Evolutionary conservation across 2,888 invertebrate genomes (phyloP).

Genomic region (Euproctis similis): DNA sequence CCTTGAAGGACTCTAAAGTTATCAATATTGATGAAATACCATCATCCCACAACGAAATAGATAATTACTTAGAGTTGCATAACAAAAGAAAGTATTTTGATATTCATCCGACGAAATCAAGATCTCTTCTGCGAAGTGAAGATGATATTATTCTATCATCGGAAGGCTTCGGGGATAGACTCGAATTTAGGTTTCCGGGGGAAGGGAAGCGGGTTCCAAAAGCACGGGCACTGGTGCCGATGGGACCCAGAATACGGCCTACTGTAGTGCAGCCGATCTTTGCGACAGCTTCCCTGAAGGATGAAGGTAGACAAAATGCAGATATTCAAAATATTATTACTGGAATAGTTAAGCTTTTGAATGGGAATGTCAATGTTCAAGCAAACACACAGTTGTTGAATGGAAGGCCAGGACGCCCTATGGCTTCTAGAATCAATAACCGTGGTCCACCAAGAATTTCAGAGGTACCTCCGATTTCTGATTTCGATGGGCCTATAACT

Average conservation of each 20-base stretch:
- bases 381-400: slow-evolving; percentile 79
- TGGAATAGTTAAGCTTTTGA: slow-evolving; percentile 90
- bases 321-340: slow-evolving; percentile 94
- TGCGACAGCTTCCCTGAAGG: slow-evolving; percentile 69
- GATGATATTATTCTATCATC: slow-evolving; percentile 56
- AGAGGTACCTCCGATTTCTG: slow-evolving; percentile 82
- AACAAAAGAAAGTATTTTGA: slow-evolving; percentile 67
- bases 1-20: slow-evolving; percentile 65
- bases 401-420: slow-evolving; percentile 79
- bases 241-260: slow-evolving; percentile 80
- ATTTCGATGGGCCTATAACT: slow-evolving; percentile 75
- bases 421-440: slow-evolving; percentile 89
- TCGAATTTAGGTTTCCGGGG: slow-evolving; percentile 80
- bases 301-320: slow-evolving; percentile 59
- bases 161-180: slow-evolving; percentile 55
- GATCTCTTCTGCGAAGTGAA: slow-evolving; percentile 42
- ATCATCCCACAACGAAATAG: slow-evolving; percentile 74
- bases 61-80: slow-evolving; percentile 73
- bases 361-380: slow-evolving; percentile 91
- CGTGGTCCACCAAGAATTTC: slow-evolving; percentile 91
- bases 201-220: slow-evolving; percentile 85
- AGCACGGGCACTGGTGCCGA: slow-evolving; percentile 78
- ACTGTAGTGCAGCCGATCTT: slow-evolving; percentile 72
- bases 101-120: slow-evolving; percentile 75
- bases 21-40: slow-evolving; percentile 72